Base-by-base conservation (phyloP, 2,113 vertebrate genomes). In the Progne subis region DNA sequence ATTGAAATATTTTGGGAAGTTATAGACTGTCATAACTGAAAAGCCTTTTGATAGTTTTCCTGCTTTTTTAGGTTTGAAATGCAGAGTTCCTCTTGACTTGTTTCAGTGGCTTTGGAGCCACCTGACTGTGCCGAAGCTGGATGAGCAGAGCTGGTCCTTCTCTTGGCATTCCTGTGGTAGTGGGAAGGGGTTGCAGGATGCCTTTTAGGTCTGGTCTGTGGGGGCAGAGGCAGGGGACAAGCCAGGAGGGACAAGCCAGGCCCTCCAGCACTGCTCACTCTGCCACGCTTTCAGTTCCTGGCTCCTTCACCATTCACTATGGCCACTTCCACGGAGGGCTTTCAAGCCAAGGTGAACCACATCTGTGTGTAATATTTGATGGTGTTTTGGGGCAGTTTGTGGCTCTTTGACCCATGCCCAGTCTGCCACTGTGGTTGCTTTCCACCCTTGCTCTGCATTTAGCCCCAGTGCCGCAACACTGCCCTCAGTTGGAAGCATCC, bases 1-100 rank as follows among this genome's bases (percentile, higher is more conserved):
- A 53, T 53, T 79, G 49, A 95, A 96, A 80, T 84, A 67, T 92
- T 98, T 92, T 96, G 57, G 94, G 95, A 94, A 86, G 39, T 91
- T 89, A 94, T 39, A 52, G 92, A 95, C 92, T 97, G 79, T 88
- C 64, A 55, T 56, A 37, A 87, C 82, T 81, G 50, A 91, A 56
- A 79, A 86, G 88, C 81, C 34, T 69, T 80, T 44, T n/a, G 60
- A 49, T 52, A 13, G 14, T 81, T 94, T 95, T 67, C 52, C 47
- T 82, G 52, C 69, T 31, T 29, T 59, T 59, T 77, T 75, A 49
- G 23, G 26, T 72, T 88, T 43, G 34, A 53, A 92, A 32, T 49
- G 28, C 11, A 32, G 34, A 70, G 44, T 74, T 61, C 21, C 17
- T 87, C 50, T n/a, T 19, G 32, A 24, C 16, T 93, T 75, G 49